Evolutionary conservation across 2,888 invertebrate genomes (phyloP), one percentile per base, ranked within the genome.

Genomic region (Mongoloraphidia duomilia): DNA sequence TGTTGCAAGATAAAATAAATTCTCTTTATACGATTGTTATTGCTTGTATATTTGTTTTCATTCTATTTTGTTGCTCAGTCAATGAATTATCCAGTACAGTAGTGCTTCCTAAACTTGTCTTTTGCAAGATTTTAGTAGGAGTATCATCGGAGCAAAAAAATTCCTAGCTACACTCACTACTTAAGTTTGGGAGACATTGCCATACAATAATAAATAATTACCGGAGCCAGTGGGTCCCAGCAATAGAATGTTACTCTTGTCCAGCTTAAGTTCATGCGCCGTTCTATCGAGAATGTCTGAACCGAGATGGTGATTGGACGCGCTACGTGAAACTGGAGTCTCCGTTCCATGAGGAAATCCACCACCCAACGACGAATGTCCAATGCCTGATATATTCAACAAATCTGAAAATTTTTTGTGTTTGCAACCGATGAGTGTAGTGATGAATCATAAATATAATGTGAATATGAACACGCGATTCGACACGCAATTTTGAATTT

Each of bases 171-270:
- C 4, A 17, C 17, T 17, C 17, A 4, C 2, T 4, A 3, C 3
- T 4, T 4, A 3, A 17, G 4, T 2, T 17, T 17, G 4, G 17
- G 17, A 17, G 17, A 17, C 3, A 17, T 17, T n/a, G n/a, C n/a
- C n/a, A n/a, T n/a, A n/a, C n/a, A n/a, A n/a, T n/a, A n/a, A n/a
- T n/a, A n/a, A 37, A 45, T 37, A 59, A 65, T 81, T 74, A 70
- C 94, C 97, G 60, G 92, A 92, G 47, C 97, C 97, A 1, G 97
- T 97, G 13, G 97, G 97, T 9, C 98, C 97, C 46, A 97, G 72
- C 62, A 98, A 77, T 26, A 98, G 75, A 47, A 98, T 95, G 65
- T 98, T 98, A 65, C 93, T 87, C 71, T 97, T 97, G 65, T 97
- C 97, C 52, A 97, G 70, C 56, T 86, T 77, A 41, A 94, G 72